Evolutionary conservation across 2,888 invertebrate species (phyloP).

Genomic region (Trachelus stipa): DNA sequence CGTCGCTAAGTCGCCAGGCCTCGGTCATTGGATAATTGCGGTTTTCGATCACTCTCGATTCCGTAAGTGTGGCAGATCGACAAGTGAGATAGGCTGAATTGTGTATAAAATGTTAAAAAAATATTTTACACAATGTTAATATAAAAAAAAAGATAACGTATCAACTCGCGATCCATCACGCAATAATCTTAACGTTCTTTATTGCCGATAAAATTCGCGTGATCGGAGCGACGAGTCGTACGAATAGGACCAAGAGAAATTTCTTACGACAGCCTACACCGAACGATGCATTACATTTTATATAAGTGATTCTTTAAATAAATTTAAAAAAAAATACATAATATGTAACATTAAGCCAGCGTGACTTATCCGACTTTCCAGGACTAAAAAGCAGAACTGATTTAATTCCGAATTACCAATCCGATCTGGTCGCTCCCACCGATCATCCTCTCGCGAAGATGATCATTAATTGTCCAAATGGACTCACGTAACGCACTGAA

Average conservation of each 20-base stretch:
- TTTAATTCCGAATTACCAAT: neutral
- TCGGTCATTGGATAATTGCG: neutral
- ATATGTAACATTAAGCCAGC: too few relatives aligned
- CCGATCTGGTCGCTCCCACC: too few relatives aligned
- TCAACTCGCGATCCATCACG: neutral
- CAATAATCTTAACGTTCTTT: neutral
- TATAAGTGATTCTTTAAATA: too few relatives aligned
- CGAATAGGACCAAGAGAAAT: neutral
- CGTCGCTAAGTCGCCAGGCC: neutral
- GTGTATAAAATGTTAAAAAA: neutral
- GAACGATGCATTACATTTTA: too few relatives aligned
- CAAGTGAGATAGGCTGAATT: neutral
- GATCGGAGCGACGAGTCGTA: neutral
- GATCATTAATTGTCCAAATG: neutral
- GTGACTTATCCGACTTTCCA: neutral
- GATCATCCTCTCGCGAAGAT: neutral
- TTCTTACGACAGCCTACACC: neutral
- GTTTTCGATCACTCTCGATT: neutral
- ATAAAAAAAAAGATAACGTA: neutral
- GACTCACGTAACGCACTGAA: neutral
- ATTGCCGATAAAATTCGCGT: neutral
- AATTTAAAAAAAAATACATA: too few relatives aligned
- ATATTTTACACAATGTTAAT: neutral
- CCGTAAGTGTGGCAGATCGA: neutral
- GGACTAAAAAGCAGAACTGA: slow-evolving; percentile 18